phyloP scores from a whole-genome alignment of 2,113 vertebrate genomes.

The Oryzias curvinotus region DNA sequence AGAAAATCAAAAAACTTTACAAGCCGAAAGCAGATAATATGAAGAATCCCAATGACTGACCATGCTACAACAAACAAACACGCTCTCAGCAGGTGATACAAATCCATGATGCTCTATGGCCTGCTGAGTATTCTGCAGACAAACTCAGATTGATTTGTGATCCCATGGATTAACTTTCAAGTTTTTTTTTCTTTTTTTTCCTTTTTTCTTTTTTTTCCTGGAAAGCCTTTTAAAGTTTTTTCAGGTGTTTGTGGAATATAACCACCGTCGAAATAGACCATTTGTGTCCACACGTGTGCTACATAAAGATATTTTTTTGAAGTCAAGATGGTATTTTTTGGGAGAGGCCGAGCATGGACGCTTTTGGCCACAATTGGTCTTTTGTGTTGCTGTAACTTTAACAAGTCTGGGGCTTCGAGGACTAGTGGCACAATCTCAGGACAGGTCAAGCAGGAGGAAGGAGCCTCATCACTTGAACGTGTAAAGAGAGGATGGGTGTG shows the following conservation, averaged over 20 bases:
- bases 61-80: constrained; percentile 21
- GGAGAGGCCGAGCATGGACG: constrained; percentile 57
- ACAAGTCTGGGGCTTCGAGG: constrained; percentile 66
- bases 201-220: background rate
- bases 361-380: constrained; percentile 61
- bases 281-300: constrained; percentile 22
- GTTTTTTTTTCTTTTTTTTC: background rate
- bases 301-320: constrained; percentile 32
- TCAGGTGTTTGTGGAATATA: constrained; percentile 29
- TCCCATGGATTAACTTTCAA: constrained; percentile 62
- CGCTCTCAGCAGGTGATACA: constrained; percentile 25
- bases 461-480: constrained; percentile 75
- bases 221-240: constrained; percentile 31
- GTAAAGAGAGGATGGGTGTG: constrained; percentile 99
- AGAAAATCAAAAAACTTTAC: constrained; percentile 16
- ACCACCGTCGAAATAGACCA: constrained; percentile 7
- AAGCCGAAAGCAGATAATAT: constrained; percentile 8
- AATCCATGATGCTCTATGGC: constrained; percentile 42
- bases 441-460: constrained; percentile 59
- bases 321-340: constrained; percentile 65
- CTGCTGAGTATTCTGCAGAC: constrained; percentile 29
- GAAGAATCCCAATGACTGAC: constrained; percentile 30
- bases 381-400: constrained; percentile 61
- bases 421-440: constrained; percentile 63
- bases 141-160: constrained; percentile 47